Conservation (phyloP, 2,113 vertebrate genomes). For the Platichthys flesus region DNA sequence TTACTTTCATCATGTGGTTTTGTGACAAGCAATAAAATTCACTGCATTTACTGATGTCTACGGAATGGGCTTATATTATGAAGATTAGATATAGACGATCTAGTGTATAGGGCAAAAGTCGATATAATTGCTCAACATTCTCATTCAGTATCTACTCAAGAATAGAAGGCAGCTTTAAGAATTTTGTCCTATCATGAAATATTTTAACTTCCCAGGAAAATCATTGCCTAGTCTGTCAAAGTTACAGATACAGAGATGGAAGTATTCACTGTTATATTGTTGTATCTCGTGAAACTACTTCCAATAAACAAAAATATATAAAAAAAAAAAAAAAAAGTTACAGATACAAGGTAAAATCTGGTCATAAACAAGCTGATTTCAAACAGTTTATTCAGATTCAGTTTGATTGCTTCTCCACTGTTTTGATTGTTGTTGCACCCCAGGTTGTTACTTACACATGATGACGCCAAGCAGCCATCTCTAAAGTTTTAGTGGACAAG, state of each 20-base stretch:
- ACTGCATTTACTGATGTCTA: background rate
- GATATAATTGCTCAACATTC: background rate
- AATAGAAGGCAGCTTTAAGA: background rate
- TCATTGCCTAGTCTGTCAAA: background rate
- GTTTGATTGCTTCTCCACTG: constrained; percentile 42
- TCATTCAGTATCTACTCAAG: background rate
- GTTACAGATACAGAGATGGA: no score
- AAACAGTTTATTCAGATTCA: constrained; percentile 1
- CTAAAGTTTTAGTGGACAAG: constrained; percentile 50
- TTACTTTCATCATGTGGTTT: background rate
- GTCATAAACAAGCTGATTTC: background rate
- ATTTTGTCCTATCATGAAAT: background rate
- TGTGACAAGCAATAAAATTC: background rate
- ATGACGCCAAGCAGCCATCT: constrained; percentile 39
- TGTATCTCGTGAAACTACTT: no score
- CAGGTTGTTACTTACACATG: constrained; percentile 33
- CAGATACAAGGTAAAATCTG: background rate
- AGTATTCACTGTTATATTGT: no score
- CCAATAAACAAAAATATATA: no score
- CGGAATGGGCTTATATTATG: background rate
- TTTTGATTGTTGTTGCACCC: constrained; percentile 51
- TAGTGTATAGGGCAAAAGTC: background rate
- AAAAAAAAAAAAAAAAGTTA: no score
- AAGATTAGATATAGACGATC: background rate
- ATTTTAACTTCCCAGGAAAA: background rate